phyloP scores from a whole-genome alignment of 1,140 invertebrate species.

The Paraescarpia echinospica region DNA sequence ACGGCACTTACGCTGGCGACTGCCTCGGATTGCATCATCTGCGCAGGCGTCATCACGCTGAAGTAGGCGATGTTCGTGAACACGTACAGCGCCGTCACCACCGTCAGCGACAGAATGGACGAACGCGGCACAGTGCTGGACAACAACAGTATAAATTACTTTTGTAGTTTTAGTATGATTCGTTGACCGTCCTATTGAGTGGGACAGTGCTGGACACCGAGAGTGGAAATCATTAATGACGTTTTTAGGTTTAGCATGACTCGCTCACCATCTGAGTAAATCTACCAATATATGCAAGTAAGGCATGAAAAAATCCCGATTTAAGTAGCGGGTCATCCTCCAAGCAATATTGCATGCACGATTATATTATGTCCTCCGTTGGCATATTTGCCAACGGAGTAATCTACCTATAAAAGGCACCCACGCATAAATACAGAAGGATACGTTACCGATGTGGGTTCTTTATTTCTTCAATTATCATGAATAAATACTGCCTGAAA shows the following conservation, averaged over 20 bases:
- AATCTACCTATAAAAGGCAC: too few species aligned
- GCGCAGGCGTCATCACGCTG: slow-evolving; percentile 79
- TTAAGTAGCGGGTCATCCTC: too few species aligned
- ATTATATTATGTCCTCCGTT: too few species aligned
- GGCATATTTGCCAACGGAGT: background rate
- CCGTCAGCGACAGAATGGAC: slow-evolving; percentile 86
- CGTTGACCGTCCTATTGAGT: slow-evolving; percentile 35
- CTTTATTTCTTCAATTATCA: slow-evolving; percentile 95
- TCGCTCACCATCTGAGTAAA: too few species aligned
- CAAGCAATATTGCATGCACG: too few species aligned
- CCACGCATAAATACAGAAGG: background rate
- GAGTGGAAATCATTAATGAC: background rate
- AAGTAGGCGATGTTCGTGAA: slow-evolving; percentile 95
- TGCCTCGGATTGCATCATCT: slow-evolving; percentile 86
- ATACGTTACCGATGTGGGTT: slow-evolving; percentile 63
- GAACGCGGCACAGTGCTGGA: slow-evolving; percentile 88
- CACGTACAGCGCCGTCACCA: slow-evolving; percentile 92
- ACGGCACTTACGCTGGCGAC: slow-evolving; percentile 78
- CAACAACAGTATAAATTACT: background rate
- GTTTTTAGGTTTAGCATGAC: too few species aligned
- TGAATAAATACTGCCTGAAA: slow-evolving; percentile 89
- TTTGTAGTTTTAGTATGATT: too few species aligned
- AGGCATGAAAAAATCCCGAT: too few species aligned
- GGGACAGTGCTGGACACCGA: slow-evolving; percentile 77
- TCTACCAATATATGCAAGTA: too few species aligned